Percentiles rank a stretch among this genome's conserved stretches.
Conservation (phyloP, 2,888 invertebrate genomes). For the Lycophotia porphyrea region DNA sequence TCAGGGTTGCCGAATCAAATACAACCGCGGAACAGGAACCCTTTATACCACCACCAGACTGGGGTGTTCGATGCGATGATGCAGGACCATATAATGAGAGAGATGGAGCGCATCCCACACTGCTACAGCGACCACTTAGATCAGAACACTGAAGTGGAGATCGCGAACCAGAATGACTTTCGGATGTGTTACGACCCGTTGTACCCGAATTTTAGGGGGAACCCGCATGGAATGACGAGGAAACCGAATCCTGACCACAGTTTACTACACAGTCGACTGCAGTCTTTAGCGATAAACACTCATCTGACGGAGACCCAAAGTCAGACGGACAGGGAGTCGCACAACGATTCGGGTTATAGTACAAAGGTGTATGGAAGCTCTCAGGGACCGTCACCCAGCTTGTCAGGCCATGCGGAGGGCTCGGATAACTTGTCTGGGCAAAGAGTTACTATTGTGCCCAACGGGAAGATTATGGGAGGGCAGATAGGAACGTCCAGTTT, state of each 20-base stretch:
- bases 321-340: constrained; percentile 92
- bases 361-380: constrained; percentile 95
- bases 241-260: constrained; percentile 84
- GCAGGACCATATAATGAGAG: constrained; percentile 88
- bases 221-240: constrained; percentile 76
- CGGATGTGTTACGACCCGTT: constrained; percentile 82
- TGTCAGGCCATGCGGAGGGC: constrained; percentile 90
- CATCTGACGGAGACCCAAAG: constrained; percentile 87
- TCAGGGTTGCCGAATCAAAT: constrained; percentile 79
- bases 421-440: constrained; percentile 85
- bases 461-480: constrained; percentile 76
- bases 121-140: constrained; percentile 87
- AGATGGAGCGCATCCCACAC: constrained; percentile 88
- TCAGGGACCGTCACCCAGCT: constrained; percentile 94
- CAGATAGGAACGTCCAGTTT: constrained; percentile 92
- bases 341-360: constrained; percentile 96
- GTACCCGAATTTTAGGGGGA: constrained; percentile 77
- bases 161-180: constrained; percentile 86
- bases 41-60: constrained; percentile 84
- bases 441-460: constrained; percentile 79
- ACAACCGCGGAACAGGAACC: constrained; percentile 84
- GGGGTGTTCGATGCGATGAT: constrained; percentile 89
- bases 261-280: constrained; percentile 85
- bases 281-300: constrained; percentile 88
- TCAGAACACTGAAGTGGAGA: constrained; percentile 87